Conservation (phyloP, 2,797 vertebrate genomes). For the Uromys caudimaculatus region DNA sequence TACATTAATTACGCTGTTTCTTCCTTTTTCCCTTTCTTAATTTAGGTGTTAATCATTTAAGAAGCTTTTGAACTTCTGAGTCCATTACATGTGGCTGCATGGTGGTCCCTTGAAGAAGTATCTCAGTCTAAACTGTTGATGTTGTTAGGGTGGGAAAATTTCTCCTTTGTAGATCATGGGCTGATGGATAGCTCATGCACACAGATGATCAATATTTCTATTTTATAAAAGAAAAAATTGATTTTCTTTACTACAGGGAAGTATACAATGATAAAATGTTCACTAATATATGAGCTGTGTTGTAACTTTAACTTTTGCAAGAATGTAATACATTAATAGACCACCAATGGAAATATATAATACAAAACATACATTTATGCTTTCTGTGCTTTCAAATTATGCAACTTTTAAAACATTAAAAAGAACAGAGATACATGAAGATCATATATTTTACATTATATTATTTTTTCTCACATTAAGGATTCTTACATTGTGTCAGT, state of each 20-base stretch:
- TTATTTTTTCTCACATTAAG: constrained; percentile 41
- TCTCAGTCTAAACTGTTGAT: not conserved
- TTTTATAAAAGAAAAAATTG: not conserved
- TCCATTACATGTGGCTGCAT: not conserved
- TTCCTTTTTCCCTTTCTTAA: not conserved
- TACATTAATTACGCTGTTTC: not conserved
- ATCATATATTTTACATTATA: not conserved
- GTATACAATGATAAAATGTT: not conserved
- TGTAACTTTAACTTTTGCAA: not conserved
- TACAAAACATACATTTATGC: not conserved
- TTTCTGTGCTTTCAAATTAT: not conserved
- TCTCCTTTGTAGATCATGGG: not conserved
- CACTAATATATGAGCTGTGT: not conserved
- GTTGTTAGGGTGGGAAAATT: not conserved
- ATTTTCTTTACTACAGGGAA: not conserved
- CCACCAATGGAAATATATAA: not conserved
- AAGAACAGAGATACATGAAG: not conserved
- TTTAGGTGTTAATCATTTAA: not conserved
- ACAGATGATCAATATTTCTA: not conserved
- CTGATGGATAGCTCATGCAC: not conserved
- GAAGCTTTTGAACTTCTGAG: not conserved
- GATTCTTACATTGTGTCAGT: not conserved
- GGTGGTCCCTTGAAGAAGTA: not conserved
- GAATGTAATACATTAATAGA: constrained; percentile 5
- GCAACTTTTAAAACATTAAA: not conserved